A percentile compares a stretch with the other conserved stretches of the same genome.
These are phyloP conservation scores for Xyliphius kryptos DNA, from an alignment of 2,113 vertebrate species.

Conservation along the genomic window DNA sequence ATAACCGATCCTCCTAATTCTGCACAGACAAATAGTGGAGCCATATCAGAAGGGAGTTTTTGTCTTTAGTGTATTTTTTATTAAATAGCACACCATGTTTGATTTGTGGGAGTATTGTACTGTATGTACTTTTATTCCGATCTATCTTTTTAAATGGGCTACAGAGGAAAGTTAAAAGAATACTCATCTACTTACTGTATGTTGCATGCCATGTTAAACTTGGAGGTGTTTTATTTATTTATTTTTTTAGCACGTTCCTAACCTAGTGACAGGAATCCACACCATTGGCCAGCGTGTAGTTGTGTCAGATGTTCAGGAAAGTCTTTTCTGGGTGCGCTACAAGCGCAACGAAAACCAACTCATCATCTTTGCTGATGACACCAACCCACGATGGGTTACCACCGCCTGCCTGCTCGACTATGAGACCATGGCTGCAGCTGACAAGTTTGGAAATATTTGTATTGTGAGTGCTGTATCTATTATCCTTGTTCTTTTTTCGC, in stretches of 20 bases:
- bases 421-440: constrained; percentile 90
- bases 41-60: no score
- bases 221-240: no score
- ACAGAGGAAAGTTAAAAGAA: no score
- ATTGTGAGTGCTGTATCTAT: constrained; percentile 59
- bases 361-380: constrained; percentile 98
- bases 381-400: constrained; percentile 94
- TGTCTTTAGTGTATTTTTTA: no score
- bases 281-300: constrained; percentile 93
- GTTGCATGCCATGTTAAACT: no score
- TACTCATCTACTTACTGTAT: no score
- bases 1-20: no score
- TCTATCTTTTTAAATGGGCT: no score
- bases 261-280: constrained; percentile 88
- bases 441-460: constrained; percentile 98
- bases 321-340: constrained; percentile 97
- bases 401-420: constrained; percentile 92
- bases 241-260: constrained; percentile 80
- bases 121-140: no score
- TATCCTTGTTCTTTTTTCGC: neutral
- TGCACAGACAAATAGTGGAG: no score
- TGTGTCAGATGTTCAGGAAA: constrained; percentile 92
- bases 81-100: no score
- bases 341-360: constrained; percentile 95
- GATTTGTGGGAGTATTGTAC: no score